A percentile compares a stretch with the other conserved stretches of the same genome.
phyloP scores from a whole-genome alignment of 2,888 invertebrate species.

The Unio pictorum region DNA sequence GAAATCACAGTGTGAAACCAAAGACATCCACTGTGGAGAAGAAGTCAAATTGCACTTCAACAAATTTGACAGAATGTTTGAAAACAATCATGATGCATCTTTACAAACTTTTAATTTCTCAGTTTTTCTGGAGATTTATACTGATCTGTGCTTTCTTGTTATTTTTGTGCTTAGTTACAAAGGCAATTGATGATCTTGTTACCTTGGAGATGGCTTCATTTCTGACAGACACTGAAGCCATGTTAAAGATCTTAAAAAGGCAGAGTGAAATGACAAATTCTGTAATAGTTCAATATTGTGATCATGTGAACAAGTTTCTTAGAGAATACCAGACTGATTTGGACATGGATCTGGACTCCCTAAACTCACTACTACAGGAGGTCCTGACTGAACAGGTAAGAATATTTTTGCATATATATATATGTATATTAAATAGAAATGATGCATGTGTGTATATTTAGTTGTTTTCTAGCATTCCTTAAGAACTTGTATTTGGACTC shows the following conservation, averaged over 20 bases:
- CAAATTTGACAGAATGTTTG: constrained; percentile 1
- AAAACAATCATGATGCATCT: constrained; percentile 16
- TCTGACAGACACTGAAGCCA: constrained; percentile 44
- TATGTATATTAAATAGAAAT: no score
- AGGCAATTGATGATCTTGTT: constrained; percentile 45
- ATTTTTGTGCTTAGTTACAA: constrained; percentile 40
- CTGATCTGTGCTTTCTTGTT: constrained; percentile 44
- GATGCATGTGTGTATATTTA: no score
- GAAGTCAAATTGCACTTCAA: constrained; percentile 8
- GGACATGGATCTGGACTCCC: constrained; percentile 38
- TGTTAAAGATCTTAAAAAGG: constrained; percentile 38
- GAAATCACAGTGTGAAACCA: constrained; percentile 47
- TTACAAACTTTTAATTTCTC: constrained; percentile 44
- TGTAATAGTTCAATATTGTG: constrained; percentile 44
- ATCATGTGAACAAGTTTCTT: constrained; percentile 54
- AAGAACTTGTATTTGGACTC: no score
- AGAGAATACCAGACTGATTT: constrained; percentile 36
- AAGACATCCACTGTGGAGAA: constrained; percentile 14
- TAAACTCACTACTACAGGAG: constrained; percentile 42
- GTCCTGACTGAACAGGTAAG: constrained; percentile 50
- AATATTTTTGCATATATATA: background rate
- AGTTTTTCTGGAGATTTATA: constrained; percentile 46
- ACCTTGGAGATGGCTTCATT: constrained; percentile 50
- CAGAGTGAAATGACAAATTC: constrained; percentile 41
- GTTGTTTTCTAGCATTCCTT: no score